Conservation (phyloP, 2,888 invertebrate species). For the Dynastes hyllus region DNA sequence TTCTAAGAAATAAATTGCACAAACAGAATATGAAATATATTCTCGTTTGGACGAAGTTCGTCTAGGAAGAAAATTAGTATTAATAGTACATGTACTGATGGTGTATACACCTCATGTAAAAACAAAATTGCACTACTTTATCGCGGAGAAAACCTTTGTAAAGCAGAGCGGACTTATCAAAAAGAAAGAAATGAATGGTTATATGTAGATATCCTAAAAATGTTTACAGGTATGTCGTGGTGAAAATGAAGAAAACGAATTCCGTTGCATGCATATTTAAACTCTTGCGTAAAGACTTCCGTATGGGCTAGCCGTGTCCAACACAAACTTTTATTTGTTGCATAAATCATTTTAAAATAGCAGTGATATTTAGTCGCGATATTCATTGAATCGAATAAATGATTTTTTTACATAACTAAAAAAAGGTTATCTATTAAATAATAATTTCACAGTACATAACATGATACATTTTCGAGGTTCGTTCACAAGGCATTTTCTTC, state of each 20-base stretch:
- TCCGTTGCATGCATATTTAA: background rate
- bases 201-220: background rate
- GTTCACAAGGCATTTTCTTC: no score
- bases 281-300: constrained; percentile 11
- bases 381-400: background rate
- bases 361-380: background rate
- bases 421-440: background rate
- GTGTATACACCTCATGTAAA: no score
- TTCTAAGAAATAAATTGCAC: constrained; percentile 34
- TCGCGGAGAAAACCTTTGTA: no score
- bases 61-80: constrained; percentile 8
- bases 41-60: constrained; percentile 1
- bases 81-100: background rate
- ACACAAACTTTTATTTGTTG: background rate
- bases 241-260: background rate
- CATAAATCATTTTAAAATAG: constrained; percentile 3
- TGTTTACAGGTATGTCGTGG: background rate
- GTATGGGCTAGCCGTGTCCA: background rate
- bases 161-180: no score
- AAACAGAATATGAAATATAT: constrained; percentile 12
- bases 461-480: no score
- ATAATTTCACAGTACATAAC: background rate
- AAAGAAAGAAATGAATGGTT: no score
- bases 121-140: no score
- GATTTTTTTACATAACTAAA: background rate